Conservation (phyloP, 2,888 invertebrate species). For the Dorcus hopei region DNA sequence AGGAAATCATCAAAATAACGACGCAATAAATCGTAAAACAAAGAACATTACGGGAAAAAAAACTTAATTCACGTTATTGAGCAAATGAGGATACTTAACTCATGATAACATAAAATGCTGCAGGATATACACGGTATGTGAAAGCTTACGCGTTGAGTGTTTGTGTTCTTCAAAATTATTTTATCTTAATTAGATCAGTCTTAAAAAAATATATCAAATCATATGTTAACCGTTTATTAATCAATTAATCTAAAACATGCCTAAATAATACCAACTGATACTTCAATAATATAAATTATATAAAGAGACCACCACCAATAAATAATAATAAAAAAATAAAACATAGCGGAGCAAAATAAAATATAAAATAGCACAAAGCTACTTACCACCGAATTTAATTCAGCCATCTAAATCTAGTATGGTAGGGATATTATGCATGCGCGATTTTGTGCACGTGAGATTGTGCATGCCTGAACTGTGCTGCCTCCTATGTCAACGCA, state of each 20-base stretch:
- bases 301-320: slow-evolving; percentile 25
- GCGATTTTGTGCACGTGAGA: slow-evolving; percentile 47
- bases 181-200: no score
- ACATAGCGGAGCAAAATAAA: slow-evolving; percentile 37
- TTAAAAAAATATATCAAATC: slow-evolving; percentile 3
- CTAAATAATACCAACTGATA: no score
- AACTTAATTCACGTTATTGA: no score
- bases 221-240: background rate
- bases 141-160: no score
- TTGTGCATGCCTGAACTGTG: slow-evolving; percentile 50
- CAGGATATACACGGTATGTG: no score
- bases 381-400: slow-evolving; percentile 46
- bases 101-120: no score
- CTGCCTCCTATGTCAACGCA: slow-evolving; percentile 49
- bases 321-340: slow-evolving; percentile 25
- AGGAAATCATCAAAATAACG: slow-evolving; percentile 1
- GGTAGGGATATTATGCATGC: slow-evolving; percentile 49
- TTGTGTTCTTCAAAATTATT: no score
- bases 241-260: background rate
- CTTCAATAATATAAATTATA: background rate
- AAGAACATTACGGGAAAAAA: no score
- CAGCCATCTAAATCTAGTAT: slow-evolving; percentile 49
- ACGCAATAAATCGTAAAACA: background rate
- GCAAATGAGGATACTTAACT: no score
- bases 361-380: slow-evolving; percentile 46